These are phyloP conservation scores for Rhagium mordax DNA, from an alignment of 2,888 invertebrate species.

Conservation along the genomic window DNA sequence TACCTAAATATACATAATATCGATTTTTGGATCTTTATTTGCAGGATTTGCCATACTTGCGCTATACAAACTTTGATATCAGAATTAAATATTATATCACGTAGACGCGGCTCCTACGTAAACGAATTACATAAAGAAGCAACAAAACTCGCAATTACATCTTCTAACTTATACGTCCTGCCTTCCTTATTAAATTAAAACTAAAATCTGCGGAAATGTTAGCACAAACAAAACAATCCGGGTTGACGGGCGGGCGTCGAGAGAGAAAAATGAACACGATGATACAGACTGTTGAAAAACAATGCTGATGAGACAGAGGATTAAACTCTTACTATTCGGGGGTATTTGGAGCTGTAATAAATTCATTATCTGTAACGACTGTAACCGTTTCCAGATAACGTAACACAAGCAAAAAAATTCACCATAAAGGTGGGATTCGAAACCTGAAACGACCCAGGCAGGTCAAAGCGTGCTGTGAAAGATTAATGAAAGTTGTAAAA, in stretches of 20 bases:
- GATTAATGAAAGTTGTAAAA: slow-evolving; percentile 57
- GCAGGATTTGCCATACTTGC: background rate
- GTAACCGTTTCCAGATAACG: slow-evolving; percentile 11
- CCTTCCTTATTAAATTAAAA: background rate
- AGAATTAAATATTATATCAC: background rate
- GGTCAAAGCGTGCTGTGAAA: slow-evolving; percentile 51
- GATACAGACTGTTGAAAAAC: background rate
- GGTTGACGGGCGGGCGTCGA: background rate
- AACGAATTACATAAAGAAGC: background rate
- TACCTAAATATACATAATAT: too few relatives aligned
- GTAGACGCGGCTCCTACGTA: background rate
- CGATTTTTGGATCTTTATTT: too few relatives aligned
- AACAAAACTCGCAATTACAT: background rate
- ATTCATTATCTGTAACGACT: slow-evolving; percentile 24
- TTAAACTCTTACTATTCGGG: background rate
- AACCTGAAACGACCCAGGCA: slow-evolving; percentile 33
- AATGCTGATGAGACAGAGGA: background rate
- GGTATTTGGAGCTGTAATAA: slow-evolving; percentile 23
- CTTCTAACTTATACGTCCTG: background rate
- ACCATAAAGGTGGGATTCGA: slow-evolving; percentile 45
- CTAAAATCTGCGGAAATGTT: background rate
- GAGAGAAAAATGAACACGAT: background rate
- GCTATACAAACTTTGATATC: background rate
- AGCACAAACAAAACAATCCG: background rate
- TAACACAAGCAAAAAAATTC: slow-evolving; percentile 33